Evolutionary conservation across 2,888 invertebrate genomes (phyloP), one percentile per base, ranked within the genome.

Genomic region (Spilarctia lutea): DNA sequence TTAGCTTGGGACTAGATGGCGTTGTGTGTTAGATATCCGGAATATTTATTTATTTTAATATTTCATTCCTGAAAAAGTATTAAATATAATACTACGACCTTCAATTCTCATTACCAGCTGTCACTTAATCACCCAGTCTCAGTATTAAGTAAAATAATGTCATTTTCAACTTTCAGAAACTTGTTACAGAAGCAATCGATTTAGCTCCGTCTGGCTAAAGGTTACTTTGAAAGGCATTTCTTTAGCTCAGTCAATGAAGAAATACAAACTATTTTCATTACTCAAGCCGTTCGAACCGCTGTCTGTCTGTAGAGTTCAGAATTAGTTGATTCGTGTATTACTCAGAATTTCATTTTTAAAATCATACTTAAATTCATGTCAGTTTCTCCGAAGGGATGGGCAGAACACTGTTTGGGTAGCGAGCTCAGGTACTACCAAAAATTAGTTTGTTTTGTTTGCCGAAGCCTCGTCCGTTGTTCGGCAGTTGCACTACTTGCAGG

Each of bases 241-340:
- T 80, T 72, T 75, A 82, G 80, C 76, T 77, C 75, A 77, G 82
- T 71, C 78, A 48, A 63, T 39, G 52, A 48, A 72, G 33, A 45
- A 72, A 68, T 60, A 63, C 42, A 73, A 72, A 82, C 75, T 82
- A 78, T 65, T 80, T 84, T 80, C 75, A 82, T 84, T 84, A 78
- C 84, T 78, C 78, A 76, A 82, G 76, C 76, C 82, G 81, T 81
- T 81, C 75, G 27, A 7, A 8, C 27, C n/a, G 35, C 66, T 68
- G 56, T 76, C 35, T 65, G 69, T n/a, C 56, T 72, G 70, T 56
- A 45, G 18, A 66, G 18, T 72, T 30, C 24, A 68, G 75, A 75
- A 75, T 79, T 79, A 82, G 78, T 78, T 75, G 80, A 76, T 76
- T 60, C 45, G 69, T 73, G 75, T 60, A 69, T 75, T 76, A 76